A percentile compares a stretch with the other conserved stretches of the same genome.
phyloP scores from a whole-genome alignment of 1,140 invertebrate genomes.

The Oncopodura yosiiana region DNA sequence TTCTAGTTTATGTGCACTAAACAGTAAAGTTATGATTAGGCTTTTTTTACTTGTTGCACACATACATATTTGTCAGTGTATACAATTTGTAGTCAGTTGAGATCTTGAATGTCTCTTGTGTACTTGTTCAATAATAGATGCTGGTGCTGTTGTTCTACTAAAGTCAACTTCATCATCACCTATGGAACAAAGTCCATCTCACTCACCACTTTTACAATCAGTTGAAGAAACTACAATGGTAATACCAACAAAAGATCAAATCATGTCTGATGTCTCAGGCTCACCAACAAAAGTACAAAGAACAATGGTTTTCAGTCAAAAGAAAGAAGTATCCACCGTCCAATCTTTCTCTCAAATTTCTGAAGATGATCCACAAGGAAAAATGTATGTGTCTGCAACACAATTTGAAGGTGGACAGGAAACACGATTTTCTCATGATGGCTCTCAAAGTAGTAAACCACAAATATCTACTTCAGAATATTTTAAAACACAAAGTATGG shows the following conservation, averaged over 20 bases:
- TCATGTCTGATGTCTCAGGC: not conserved
- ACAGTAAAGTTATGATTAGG: no score
- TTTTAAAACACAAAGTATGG: not conserved
- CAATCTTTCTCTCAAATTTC: slow-evolving; percentile 18
- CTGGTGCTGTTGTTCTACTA: not conserved
- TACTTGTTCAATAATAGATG: no score
- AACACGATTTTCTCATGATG: not conserved
- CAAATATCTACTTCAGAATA: not conserved
- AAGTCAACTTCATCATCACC: not conserved
- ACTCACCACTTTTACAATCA: not conserved
- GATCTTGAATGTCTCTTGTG: no score
- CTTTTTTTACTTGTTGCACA: no score
- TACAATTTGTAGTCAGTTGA: no score
- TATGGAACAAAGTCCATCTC: not conserved
- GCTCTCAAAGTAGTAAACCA: not conserved
- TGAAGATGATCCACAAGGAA: not conserved
- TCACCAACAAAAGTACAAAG: slow-evolving; percentile 16
- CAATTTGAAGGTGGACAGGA: not conserved
- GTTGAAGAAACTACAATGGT: slow-evolving; percentile 16
- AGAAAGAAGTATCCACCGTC: slow-evolving; percentile 27
- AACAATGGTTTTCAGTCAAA: slow-evolving; percentile 26
- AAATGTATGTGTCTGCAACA: not conserved
- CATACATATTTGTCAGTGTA: no score
- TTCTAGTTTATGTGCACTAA: no score
- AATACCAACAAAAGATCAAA: slow-evolving; percentile 3